A percentile compares a stretch with the other conserved stretches of the same genome.
These are phyloP conservation scores for Oreonectes daqikongensis DNA, from an alignment of 2,797 vertebrate genomes.

Conservation along the genomic window DNA sequence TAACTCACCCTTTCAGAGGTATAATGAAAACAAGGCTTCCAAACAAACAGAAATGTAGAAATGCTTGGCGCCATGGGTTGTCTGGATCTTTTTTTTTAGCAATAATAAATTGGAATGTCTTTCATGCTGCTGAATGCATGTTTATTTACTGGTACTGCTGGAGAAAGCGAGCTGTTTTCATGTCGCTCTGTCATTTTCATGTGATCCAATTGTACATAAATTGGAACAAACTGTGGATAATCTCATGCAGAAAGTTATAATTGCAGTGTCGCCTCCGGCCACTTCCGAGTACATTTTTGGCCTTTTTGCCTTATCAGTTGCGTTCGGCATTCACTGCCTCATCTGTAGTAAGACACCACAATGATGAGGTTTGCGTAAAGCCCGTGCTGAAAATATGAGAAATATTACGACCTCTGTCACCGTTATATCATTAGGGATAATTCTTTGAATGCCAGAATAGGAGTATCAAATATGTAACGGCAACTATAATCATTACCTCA, in stretches of 20 bases:
- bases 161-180: slow-evolving; percentile 63
- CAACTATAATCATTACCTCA: background rate
- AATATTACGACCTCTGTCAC: slow-evolving; percentile 63
- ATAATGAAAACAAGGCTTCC: slow-evolving; percentile 49
- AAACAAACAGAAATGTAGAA: slow-evolving; percentile 70
- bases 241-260: slow-evolving; percentile 92
- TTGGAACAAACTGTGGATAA: slow-evolving; percentile 91
- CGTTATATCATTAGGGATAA: slow-evolving; percentile 63
- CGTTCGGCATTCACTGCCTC: slow-evolving; percentile 63
- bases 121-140: slow-evolving; percentile 60
- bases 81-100: slow-evolving; percentile 55
- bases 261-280: slow-evolving; percentile 87
- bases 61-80: slow-evolving; percentile 65
- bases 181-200: slow-evolving; percentile 80
- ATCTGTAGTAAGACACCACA: slow-evolving; percentile 72
- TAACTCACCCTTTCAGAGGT: slow-evolving; percentile 24
- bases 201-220: slow-evolving; percentile 90
- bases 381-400: slow-evolving; percentile 58
- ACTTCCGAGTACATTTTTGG: slow-evolving; percentile 78
- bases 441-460: slow-evolving; percentile 65
- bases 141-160: slow-evolving; percentile 45
- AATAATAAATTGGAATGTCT: slow-evolving; percentile 76
- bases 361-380: slow-evolving; percentile 71
- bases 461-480: background rate
- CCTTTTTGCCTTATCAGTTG: slow-evolving; percentile 36